phyloP scores from a whole-genome alignment of 2,113 vertebrate species.

The Corythaeola cristata region DNA sequence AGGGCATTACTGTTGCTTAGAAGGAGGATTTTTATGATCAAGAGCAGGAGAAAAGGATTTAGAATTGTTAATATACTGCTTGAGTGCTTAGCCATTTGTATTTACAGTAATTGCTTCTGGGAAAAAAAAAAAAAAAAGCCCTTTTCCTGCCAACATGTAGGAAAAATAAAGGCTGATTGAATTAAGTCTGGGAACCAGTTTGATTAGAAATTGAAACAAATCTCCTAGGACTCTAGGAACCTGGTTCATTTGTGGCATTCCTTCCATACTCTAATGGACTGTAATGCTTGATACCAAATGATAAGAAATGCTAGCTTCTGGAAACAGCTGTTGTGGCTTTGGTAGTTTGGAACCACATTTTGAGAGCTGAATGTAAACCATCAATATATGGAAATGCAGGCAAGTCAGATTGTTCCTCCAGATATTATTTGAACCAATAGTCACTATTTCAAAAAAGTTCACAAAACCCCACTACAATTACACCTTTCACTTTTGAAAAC shows the following conservation, averaged over 20 bases:
- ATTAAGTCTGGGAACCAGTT: conserved; percentile 66
- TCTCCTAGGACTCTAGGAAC: conserved; percentile 51
- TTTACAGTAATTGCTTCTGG: conserved; percentile 66
- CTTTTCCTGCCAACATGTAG: conserved; percentile 46
- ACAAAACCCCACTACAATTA: neutral
- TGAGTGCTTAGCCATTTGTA: conserved; percentile 59
- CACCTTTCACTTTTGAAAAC: neutral
- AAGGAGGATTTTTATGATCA: conserved; percentile 24
- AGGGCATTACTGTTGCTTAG: neutral
- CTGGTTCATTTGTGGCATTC: conserved; percentile 55
- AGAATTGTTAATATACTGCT: conserved; percentile 51
- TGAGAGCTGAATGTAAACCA: conserved; percentile 41
- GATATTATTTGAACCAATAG: conserved; percentile 1
- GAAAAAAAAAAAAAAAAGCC: neutral
- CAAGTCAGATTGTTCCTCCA: conserved; percentile 38
- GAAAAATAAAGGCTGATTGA: conserved; percentile 63
- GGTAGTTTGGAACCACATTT: conserved; percentile 32
- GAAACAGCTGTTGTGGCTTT: conserved; percentile 66
- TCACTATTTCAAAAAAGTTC: neutral
- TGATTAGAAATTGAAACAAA: conserved; percentile 71
- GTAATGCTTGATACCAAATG: conserved; percentile 13
- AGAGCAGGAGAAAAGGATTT: conserved; percentile 57
- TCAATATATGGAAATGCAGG: conserved; percentile 6
- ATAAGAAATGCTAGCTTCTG: conserved; percentile 51
- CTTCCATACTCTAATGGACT: conserved; percentile 46